A percentile compares a stretch with the other conserved stretches of the same genome.
phyloP scores from a whole-genome alignment of 1,140 invertebrate species.

The Anagrus nilaparvatae region DNA sequence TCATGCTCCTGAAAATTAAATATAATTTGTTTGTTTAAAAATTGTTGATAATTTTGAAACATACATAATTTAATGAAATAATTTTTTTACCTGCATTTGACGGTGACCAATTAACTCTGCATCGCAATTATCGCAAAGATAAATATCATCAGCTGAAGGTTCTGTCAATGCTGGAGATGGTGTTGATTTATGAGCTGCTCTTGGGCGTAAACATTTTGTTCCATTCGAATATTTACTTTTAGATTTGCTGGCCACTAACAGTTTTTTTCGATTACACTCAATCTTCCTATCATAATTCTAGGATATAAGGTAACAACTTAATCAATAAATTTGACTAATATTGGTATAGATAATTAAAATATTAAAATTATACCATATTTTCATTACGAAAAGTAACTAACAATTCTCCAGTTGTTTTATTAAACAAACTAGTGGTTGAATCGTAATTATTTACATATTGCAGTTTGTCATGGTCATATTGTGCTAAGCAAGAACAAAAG shows the following conservation, averaged over 20 bases:
- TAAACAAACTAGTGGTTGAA: conserved; percentile 60
- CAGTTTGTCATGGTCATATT: conserved; percentile 51
- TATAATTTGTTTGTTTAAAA: background rate
- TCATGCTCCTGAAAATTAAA: conserved; percentile 44
- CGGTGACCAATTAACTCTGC: conserved; percentile 46
- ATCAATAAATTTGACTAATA: background rate
- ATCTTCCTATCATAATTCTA: conserved; percentile 38
- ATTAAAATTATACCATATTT: conserved; percentile 44
- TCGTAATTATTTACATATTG: conserved; percentile 63
- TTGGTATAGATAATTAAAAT: background rate
- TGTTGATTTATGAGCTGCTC: conserved; percentile 23
- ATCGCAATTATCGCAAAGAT: conserved; percentile 64
- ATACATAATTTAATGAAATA: conserved; percentile 3
- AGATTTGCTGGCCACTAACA: conserved; percentile 25
- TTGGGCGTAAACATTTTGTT: conserved; percentile 22
- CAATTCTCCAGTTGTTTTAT: conserved; percentile 51
- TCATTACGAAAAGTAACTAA: conserved; percentile 66
- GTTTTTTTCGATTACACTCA: conserved; percentile 29
- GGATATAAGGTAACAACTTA: conserved; percentile 1
- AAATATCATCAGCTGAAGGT: conserved; percentile 51
- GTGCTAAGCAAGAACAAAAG: conserved; percentile 57
- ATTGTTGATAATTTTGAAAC: too few species aligned
- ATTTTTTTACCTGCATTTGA: conserved; percentile 43
- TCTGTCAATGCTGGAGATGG: conserved; percentile 41
- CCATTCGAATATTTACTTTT: conserved; percentile 28